Base-by-base conservation (phyloP, 2,797 vertebrate genomes). In the Xiphophorus birchmanni region DNA sequence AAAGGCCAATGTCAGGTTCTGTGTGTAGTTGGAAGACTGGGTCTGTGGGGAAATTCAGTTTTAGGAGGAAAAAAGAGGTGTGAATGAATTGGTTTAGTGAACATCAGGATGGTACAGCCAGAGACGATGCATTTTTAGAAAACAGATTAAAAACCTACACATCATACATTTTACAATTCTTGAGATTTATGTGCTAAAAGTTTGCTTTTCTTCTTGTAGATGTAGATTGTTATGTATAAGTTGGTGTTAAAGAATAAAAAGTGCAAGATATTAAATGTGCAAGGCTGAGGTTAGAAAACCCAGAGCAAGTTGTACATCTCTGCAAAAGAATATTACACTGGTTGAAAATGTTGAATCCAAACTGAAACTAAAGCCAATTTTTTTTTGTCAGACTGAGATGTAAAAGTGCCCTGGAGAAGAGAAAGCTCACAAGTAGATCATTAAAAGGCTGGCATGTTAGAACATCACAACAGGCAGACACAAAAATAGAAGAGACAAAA, bases 1-100 rank as follows among this genome's bases (percentile, higher is more conserved):
- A 73, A 95, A 89, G 13, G 89, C 84, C 26, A 77, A 88, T 81
- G 87, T 94, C 80, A 92, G 86, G 74, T 92, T 91, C 10, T 56
- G 73, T 54, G 90, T 77, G 90, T 91, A 94, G 83, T 83, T 89
- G 54, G 18, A 63, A 56, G 78, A 80, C 37, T 93, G 73, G 26
- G 18, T 58, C 90, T 93, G 69, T 11, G 10, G 23, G 12, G 32
- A 79, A 73, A 69, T 44, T 2, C 15, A 52, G 10, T 56, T 56
- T 52, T 52, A 52, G 50, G 7, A 52, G 18, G 52, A 56, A 9
- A 56, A 26, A 56, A 44, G 50, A 56, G 52, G 23, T n/a, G 52
- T 3, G 26, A 56, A 56, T 8, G 1, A n/a, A 54, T 2, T 54
- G 21, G 50, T 26, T 26, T 54, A 21, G 21, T 23, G 50, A 54